These are phyloP conservation scores for Rosalia funebris DNA, from an alignment of 2,888 invertebrate species.

Conservation along the genomic window DNA sequence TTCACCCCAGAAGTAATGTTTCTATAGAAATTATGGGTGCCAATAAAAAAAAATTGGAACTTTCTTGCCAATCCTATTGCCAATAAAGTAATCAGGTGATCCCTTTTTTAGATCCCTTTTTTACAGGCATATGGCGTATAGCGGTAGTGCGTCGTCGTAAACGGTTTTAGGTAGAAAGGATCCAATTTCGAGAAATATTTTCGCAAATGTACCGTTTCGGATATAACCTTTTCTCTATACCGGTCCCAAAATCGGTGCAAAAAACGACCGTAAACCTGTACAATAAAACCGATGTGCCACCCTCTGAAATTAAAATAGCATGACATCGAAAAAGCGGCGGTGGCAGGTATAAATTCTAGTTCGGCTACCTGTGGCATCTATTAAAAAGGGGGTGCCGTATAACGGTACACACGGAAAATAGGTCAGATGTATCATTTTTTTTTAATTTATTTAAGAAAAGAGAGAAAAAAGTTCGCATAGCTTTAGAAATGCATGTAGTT, in stretches of 20 bases:
- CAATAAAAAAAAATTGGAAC: not conserved
- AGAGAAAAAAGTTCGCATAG: no score
- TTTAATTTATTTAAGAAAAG: slow-evolving; percentile 20
- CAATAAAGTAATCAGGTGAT: not conserved
- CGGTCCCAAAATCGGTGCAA: slow-evolving; percentile 26
- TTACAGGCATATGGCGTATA: not conserved
- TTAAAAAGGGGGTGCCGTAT: slow-evolving; percentile 7
- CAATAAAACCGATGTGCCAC: slow-evolving; percentile 35
- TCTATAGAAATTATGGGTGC: no score
- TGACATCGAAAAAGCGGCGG: slow-evolving; percentile 21
- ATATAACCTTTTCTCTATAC: slow-evolving; percentile 34
- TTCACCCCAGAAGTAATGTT: not conserved
- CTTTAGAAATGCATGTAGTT: no score
- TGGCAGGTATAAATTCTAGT: slow-evolving; percentile 45
- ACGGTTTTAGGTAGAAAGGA: slow-evolving; percentile 37
- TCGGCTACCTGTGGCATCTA: slow-evolving; percentile 40
- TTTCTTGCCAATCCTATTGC: slow-evolving; percentile 4
- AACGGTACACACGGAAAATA: slow-evolving; percentile 16
- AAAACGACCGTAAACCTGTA: slow-evolving; percentile 31
- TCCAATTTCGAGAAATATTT: slow-evolving; percentile 36
- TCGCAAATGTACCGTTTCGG: slow-evolving; percentile 41
- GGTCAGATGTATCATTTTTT: slow-evolving; percentile 17
- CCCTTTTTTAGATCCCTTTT: slow-evolving; percentile 6
- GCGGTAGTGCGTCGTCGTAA: not conserved
- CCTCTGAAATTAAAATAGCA: slow-evolving; percentile 42